These are phyloP conservation scores for Galemys pyrenaicus DNA, from an alignment of 2,113 vertebrate genomes.

Conservation along the genomic window DNA sequence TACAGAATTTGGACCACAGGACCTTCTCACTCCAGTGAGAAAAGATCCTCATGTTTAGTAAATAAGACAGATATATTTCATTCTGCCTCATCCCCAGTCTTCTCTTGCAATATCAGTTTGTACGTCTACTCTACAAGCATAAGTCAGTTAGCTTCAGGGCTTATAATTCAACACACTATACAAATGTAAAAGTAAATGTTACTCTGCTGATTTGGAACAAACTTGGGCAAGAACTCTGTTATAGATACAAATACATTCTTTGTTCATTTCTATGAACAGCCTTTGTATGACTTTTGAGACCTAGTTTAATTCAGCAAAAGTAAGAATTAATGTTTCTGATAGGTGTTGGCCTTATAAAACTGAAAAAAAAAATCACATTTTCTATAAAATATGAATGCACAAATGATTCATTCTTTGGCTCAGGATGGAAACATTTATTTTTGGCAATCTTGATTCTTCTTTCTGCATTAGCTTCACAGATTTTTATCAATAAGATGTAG, in stretches of 20 bases:
- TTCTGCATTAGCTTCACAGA: slow-evolving; percentile 62
- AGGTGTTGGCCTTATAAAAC: slow-evolving; percentile 63
- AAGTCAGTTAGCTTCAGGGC: slow-evolving; percentile 17
- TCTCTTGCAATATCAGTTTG: neutral
- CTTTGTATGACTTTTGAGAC: slow-evolving; percentile 57
- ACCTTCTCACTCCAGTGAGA: neutral
- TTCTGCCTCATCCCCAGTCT: neutral
- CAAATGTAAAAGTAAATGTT: slow-evolving; percentile 50
- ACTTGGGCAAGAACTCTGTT: slow-evolving; percentile 46
- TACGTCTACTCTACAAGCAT: slow-evolving; percentile 34
- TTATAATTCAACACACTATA: slow-evolving; percentile 52
- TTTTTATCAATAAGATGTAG: slow-evolving; percentile 60
- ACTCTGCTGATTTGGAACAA: slow-evolving; percentile 19
- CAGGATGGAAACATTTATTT: slow-evolving; percentile 69
- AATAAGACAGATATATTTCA: neutral
- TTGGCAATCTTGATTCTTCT: slow-evolving; percentile 48
- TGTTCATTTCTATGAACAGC: slow-evolving; percentile 28
- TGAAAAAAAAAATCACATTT: slow-evolving; percentile 60
- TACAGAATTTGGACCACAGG: neutral
- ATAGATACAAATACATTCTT: slow-evolving; percentile 65
- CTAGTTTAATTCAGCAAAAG: slow-evolving; percentile 35
- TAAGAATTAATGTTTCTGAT: slow-evolving; percentile 63
- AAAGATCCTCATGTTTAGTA: slow-evolving; percentile 1
- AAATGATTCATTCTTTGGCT: slow-evolving; percentile 68
- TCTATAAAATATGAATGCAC: slow-evolving; percentile 59